Conservation (phyloP, 2,113 vertebrate genomes). For the Girardinichthys multiradiatus region DNA sequence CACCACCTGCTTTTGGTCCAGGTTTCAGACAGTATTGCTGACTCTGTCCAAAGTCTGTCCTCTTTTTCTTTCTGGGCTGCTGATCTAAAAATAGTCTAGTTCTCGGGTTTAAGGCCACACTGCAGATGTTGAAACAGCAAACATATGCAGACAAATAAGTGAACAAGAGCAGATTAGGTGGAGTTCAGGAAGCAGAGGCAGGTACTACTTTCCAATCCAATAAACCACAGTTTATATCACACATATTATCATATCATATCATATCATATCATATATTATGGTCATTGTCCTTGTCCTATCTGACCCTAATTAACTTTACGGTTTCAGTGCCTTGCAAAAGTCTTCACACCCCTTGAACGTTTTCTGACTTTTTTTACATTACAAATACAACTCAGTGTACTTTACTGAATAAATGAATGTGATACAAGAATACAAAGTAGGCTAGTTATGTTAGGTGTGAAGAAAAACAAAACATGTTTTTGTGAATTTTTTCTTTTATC, state of each 20-base stretch:
- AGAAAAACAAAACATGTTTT: no score
- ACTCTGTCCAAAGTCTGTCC: constrained; percentile 28
- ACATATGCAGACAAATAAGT: constrained; percentile 19
- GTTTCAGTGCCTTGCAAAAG: no score
- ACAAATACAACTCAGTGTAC: no score
- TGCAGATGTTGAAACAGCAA: constrained; percentile 21
- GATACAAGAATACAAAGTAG: no score
- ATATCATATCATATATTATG: no score
- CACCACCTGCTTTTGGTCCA: constrained; percentile 36
- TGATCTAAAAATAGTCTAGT: constrained; percentile 32
- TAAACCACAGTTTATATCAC: neutral
- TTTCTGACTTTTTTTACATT: no score
- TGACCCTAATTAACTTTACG: neutral
- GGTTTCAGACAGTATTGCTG: constrained; percentile 20
- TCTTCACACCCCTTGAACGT: no score
- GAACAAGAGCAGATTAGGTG: constrained; percentile 12
- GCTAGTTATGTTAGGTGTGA: no score
- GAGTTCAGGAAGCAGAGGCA: neutral
- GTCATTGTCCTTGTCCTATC: neutral
- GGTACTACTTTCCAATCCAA: constrained; percentile 2
- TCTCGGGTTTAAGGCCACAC: neutral
- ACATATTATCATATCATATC: no score
- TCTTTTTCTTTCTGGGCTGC: constrained; percentile 18
- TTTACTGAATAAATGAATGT: no score
- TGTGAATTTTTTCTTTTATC: no score